A percentile compares a stretch with the other conserved stretches of the same genome.
Conservation (phyloP, 2,888 invertebrate species). For the Helobdella robusta region DNA sequence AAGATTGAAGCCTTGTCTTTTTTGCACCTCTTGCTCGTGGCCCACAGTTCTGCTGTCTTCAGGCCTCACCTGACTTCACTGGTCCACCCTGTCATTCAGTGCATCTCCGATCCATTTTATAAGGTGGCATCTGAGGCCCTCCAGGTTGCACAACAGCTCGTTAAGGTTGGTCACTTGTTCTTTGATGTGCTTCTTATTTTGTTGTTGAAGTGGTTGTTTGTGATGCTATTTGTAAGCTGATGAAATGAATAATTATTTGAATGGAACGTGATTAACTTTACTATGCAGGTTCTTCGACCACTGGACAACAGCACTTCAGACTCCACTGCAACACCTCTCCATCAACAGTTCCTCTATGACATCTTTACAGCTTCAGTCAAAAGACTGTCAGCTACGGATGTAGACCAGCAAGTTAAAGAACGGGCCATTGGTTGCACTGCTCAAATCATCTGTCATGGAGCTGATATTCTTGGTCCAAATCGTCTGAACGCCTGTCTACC, state of each 20-base stretch:
- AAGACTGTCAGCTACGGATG: slow-evolving; percentile 82
- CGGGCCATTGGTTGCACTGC: slow-evolving; percentile 85
- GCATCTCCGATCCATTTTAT: slow-evolving; percentile 91
- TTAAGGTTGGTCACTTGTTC: slow-evolving; percentile 59
- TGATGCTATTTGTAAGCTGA: too few relatives aligned
- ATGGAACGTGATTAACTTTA: too few relatives aligned
- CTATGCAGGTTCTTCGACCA: slow-evolving; percentile 23
- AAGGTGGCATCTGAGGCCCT: slow-evolving; percentile 96
- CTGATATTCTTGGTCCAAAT: slow-evolving; percentile 69
- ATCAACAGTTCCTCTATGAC: slow-evolving; percentile 61
- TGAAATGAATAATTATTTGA: too few relatives aligned
- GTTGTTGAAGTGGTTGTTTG: too few relatives aligned
- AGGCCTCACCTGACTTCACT: slow-evolving; percentile 45
- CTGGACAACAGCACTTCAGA: slow-evolving; percentile 4
- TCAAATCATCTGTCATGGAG: slow-evolving; percentile 81
- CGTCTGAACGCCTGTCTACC: slow-evolving; percentile 70
- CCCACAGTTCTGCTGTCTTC: slow-evolving; percentile 59
- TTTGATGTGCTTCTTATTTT: background rate
- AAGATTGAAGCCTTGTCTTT: slow-evolving; percentile 85
- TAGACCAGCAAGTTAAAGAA: slow-evolving; percentile 98
- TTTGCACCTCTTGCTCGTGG: slow-evolving; percentile 69
- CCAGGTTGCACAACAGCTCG: slow-evolving; percentile 79
- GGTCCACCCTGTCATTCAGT: slow-evolving; percentile 65
- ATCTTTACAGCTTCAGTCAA: slow-evolving; percentile 72
- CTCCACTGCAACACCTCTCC: background rate